Evolutionary conservation across 2,113 vertebrate species (phyloP).

Genomic region (Scytalopus superciliaris): DNA sequence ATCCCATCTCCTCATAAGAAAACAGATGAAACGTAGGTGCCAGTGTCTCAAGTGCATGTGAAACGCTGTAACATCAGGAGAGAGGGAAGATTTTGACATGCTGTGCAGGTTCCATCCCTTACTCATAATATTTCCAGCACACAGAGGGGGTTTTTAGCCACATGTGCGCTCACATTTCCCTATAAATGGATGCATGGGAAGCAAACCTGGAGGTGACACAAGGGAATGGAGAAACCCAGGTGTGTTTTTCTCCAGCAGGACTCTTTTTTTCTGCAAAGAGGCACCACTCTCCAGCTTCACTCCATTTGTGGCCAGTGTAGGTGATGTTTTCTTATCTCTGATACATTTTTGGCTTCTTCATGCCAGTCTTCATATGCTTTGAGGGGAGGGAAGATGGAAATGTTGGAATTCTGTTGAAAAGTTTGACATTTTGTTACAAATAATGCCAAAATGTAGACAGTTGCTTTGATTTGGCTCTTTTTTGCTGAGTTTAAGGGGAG

Average conservation of each 20-base stretch:
- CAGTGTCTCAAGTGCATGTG: rapidly evolving
- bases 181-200: background rate
- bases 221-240: background rate
- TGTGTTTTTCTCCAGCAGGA: background rate
- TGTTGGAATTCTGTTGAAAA: background rate
- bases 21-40: background rate
- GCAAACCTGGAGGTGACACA: rapidly evolving
- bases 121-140: background rate
- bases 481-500: background rate
- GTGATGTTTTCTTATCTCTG: background rate
- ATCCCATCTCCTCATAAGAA: background rate
- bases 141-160: background rate
- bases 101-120: background rate
- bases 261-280: background rate
- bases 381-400: background rate
- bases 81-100: background rate
- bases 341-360: background rate
- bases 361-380: background rate
- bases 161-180: rapidly evolving
- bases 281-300: background rate
- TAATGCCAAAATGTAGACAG: background rate
- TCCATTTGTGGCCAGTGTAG: background rate
- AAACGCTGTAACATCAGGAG: background rate
- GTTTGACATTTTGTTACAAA: background rate
- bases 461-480: background rate